phyloP scores from a whole-genome alignment of 2,888 invertebrate genomes.

The Pammene aurita region DNA sequence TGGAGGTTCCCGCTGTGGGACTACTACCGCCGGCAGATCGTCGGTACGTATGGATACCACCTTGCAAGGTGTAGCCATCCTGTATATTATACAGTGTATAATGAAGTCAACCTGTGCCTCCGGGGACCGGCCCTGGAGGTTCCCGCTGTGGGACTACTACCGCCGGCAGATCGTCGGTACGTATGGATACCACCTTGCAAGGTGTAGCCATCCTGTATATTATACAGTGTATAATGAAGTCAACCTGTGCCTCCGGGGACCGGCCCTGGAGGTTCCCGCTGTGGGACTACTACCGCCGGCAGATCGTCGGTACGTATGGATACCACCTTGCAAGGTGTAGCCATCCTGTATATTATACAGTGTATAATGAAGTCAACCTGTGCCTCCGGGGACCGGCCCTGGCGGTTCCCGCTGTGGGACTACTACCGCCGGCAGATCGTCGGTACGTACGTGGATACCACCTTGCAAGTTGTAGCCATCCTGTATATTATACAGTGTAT shows the following conservation, averaged over 20 bases:
- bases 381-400: conserved; percentile 88
- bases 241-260: conserved; percentile 84
- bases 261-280: conserved; percentile 92
- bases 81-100: too few species aligned
- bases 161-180: not conserved
- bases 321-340: too few species aligned
- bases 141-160: conserved; percentile 84
- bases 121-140: conserved; percentile 92
- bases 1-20: conserved; percentile 90
- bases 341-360: too few species aligned
- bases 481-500: too few species aligned
- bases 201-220: too few species aligned
- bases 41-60: not conserved
- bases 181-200: not conserved
- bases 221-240: too few species aligned
- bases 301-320: not conserved
- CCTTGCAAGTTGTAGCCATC: too few species aligned
- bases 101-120: conserved; percentile 55
- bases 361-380: too few species aligned
- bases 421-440: not conserved
- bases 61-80: too few species aligned
- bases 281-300: conserved; percentile 56
- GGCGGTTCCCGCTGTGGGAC: conserved; percentile 89
- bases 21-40: not conserved
- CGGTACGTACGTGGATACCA: not conserved